Evolutionary conservation across 2,888 invertebrate species (phyloP).

Genomic region (Gasteruption jaculator): DNA sequence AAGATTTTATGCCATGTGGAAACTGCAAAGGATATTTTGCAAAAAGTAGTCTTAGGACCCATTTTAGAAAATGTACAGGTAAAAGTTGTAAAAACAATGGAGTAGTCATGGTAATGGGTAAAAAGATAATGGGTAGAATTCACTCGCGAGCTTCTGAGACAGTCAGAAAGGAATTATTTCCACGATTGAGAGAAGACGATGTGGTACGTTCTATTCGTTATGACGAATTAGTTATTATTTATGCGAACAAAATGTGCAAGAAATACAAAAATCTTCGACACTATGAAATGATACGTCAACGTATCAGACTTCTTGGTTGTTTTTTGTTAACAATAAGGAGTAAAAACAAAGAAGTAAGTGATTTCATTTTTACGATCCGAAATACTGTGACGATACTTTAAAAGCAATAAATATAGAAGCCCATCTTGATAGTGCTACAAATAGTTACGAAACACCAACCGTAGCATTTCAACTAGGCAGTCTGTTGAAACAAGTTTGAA

Average conservation of each 20-base stretch:
- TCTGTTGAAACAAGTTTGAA: slow-evolving; percentile 21
- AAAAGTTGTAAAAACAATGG: slow-evolving; percentile 2
- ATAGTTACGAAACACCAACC: slow-evolving; percentile 19
- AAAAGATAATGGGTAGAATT: slow-evolving; percentile 14
- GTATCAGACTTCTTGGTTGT: slow-evolving; percentile 22
- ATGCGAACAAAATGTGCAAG: slow-evolving; percentile 23
- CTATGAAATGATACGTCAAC: slow-evolving; percentile 24
- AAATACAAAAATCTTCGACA: slow-evolving; percentile 21
- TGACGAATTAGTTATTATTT: slow-evolving; percentile 24
- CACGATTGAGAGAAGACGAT: slow-evolving; percentile 24
- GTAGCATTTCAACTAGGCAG: slow-evolving; percentile 23
- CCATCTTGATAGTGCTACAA: slow-evolving; percentile 10
- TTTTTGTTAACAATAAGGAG: slow-evolving; percentile 16
- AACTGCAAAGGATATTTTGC: slow-evolving; percentile 23
- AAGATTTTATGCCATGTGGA: slow-evolving; percentile 20
- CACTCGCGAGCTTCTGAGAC: slow-evolving; percentile 17
- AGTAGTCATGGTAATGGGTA: slow-evolving; percentile 9
- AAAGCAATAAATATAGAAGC: slow-evolving; percentile 20
- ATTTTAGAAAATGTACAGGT: slow-evolving; percentile 12
- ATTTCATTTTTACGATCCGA: slow-evolving; percentile 24
- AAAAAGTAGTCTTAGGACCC: slow-evolving; percentile 20
- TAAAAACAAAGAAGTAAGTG: slow-evolving; percentile 17
- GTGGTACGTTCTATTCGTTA: slow-evolving; percentile 22
- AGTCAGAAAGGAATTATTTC: slow-evolving; percentile 20
- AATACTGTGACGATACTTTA: slow-evolving; percentile 17